phyloP scores from a whole-genome alignment of 1,140 invertebrate genomes.

The Atta texana region DNA sequence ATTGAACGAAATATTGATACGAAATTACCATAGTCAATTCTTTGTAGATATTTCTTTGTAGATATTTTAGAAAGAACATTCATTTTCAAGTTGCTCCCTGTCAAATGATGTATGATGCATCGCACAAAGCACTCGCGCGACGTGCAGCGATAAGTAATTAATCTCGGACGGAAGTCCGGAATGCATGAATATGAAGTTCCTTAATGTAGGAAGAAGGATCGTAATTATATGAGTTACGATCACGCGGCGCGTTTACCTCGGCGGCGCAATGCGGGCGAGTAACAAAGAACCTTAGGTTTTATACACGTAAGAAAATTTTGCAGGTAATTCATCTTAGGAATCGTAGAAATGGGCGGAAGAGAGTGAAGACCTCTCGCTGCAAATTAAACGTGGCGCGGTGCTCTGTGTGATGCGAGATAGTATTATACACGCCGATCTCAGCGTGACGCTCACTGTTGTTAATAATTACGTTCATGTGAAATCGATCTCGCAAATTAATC shows the following conservation, averaged over 20 bases:
- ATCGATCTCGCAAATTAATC: conserved; percentile 41
- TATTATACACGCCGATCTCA: conserved; percentile 50
- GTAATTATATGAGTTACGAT: conserved; percentile 61
- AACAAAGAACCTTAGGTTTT: conserved; percentile 30
- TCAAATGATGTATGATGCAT: conserved; percentile 29
- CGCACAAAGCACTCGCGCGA: conserved; percentile 11
- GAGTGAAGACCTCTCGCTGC: conserved; percentile 19
- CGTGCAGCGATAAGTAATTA: conserved; percentile 51
- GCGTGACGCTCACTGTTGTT: conserved; percentile 56
- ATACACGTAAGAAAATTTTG: conserved; percentile 42
- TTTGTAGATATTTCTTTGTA: no score
- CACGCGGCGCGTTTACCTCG: conserved; percentile 26
- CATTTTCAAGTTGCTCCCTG: background rate
- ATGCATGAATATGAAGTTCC: conserved; percentile 38
- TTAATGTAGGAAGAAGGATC: conserved; percentile 50
- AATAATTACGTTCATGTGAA: conserved; percentile 43
- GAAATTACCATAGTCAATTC: background rate
- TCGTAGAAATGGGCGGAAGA: conserved; percentile 55
- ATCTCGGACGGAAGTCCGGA: conserved; percentile 47
- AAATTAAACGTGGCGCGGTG: conserved; percentile 45
- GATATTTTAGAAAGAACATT: no score
- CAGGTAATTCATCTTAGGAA: conserved; percentile 54
- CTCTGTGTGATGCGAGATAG: conserved; percentile 47
- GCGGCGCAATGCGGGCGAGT: background rate
- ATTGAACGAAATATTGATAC: background rate